Evolutionary conservation across 1,140 invertebrate species (phyloP), one percentile per base, ranked within the genome.

Genomic region (Limonius californicus): DNA sequence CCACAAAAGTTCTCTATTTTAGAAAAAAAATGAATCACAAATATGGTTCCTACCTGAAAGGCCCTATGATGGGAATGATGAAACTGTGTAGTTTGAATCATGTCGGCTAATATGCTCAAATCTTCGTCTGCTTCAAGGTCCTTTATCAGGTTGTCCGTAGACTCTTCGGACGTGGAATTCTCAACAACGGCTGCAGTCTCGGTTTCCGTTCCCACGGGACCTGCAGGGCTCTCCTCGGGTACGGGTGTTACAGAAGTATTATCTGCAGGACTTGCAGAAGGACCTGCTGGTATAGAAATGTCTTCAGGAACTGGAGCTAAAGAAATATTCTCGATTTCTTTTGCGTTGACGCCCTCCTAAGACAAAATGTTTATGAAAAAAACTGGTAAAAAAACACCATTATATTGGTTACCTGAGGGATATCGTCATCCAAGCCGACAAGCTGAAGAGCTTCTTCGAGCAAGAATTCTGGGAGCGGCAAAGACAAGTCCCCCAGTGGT

Each of bases 391-490:
- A 19, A 39, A 20, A 16, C 54, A 54, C 2, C 70, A 11, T 57
- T 53, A 60, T 50, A 61, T 16, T 58, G 64, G 42, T 60, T 65
- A 83, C 81, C 76, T 82, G 78, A 64, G 80, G 72, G 47, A 78
- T 74, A 68, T 79, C 82, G 75, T 88, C 86, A 73, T 88, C 84
- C 71, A 89, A 82, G 56, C 86, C 86, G 39, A 88, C 85, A 16
- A 89, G 82, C 70, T 87, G 84, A 7, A 90, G 80, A 27, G 87
- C 87, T 71, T 89, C 87, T 69, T 89, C 87, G 35, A 90, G 81
- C 66, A 87, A 83, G 72, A 87, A 86, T 73, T 85, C 85, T 80
- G 73, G 80, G 74, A 59, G 80, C 57, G 73, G 74, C 50, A 75
- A 68, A 66, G 71, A 74, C 15, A 81, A 78, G 66, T 83, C 77